Conservation (phyloP, 1,140 invertebrate genomes). For the Xylocopa sonorina region DNA sequence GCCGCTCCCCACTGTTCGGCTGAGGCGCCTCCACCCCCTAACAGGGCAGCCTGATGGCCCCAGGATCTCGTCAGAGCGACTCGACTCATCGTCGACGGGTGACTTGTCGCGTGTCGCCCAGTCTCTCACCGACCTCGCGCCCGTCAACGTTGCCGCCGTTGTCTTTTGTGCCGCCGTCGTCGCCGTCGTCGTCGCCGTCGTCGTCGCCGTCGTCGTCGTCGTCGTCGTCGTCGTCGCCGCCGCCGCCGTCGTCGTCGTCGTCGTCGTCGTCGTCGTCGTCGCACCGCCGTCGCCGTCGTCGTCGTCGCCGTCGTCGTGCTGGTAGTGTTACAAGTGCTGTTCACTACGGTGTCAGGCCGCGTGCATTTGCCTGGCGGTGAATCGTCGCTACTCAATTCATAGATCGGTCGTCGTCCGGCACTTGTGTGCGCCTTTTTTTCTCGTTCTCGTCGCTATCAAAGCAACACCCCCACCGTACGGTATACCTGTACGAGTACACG, state of each 20-base stretch:
- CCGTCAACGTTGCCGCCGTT: slow-evolving; percentile 59
- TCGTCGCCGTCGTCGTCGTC: slow-evolving; percentile 25
- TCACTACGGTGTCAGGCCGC: background rate
- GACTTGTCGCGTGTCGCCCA: slow-evolving; percentile 57
- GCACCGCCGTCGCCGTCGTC: slow-evolving; percentile 11
- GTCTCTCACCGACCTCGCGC: slow-evolving; percentile 62
- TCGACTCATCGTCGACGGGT: slow-evolving; percentile 64
- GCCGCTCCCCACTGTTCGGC: too few species aligned
- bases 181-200: slow-evolving; percentile 23
- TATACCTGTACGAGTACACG: background rate
- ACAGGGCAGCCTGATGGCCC: slow-evolving; percentile 56
- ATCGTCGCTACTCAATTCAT: too few species aligned
- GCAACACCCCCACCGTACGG: background rate
- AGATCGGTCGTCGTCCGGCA: background rate
- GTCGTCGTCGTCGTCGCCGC: slow-evolving; percentile 32
- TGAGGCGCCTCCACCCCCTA: slow-evolving; percentile 53
- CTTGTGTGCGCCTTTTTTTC: slow-evolving; percentile 5
- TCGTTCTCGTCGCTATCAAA: slow-evolving; percentile 3
- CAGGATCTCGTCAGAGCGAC: slow-evolving; percentile 69
- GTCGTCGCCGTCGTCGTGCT: slow-evolving; percentile 31
- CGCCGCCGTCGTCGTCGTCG: slow-evolving; percentile 21
- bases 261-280: slow-evolving; percentile 36
- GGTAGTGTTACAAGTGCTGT: slow-evolving; percentile 45
- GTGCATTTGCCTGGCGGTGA: background rate
- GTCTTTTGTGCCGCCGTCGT: slow-evolving; percentile 36